These are phyloP conservation scores for Drosophila testacea DNA, from an alignment of 2,888 invertebrate species.

Conservation along the genomic window DNA sequence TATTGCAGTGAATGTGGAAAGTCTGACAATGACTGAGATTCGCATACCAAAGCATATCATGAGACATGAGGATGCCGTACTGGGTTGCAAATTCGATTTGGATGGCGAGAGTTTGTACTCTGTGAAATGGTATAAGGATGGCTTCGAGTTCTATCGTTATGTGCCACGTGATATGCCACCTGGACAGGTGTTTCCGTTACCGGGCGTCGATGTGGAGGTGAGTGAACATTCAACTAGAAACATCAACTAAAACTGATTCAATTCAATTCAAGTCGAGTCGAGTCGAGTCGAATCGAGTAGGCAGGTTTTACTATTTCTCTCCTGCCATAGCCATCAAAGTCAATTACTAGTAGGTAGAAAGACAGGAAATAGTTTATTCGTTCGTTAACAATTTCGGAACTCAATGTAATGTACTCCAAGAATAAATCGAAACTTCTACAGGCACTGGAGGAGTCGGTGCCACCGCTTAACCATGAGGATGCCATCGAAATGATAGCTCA, in stretches of 20 bases:
- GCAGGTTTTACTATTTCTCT: constrained; percentile 18
- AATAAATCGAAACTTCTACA: constrained; percentile 67
- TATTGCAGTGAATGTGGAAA: constrained; percentile 85
- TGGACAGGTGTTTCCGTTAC: constrained; percentile 91
- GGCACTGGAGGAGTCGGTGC: constrained; percentile 47
- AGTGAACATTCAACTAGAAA: constrained; percentile 84
- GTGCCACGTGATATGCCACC: constrained; percentile 93
- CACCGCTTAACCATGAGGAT: constrained; percentile 53
- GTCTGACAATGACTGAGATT: constrained; percentile 91
- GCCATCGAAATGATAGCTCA: constrained; percentile 50
- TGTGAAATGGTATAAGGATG: constrained; percentile 97
- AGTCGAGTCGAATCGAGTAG: constrained; percentile 21
- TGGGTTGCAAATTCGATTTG: constrained; percentile 93
- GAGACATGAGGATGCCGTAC: constrained; percentile 90
- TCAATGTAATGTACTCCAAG: constrained; percentile 46
- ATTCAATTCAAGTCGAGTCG: constrained; percentile 28
- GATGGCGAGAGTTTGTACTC: constrained; percentile 94
- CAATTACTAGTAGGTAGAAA: constrained; percentile 38
- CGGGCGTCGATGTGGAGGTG: constrained; percentile 94
- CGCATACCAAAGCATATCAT: constrained; percentile 93
- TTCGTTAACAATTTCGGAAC: constrained; percentile 40
- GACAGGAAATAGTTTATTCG: constrained; percentile 28
- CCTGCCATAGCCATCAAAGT: constrained; percentile 16
- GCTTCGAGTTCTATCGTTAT: constrained; percentile 94
- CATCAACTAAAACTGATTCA: constrained; percentile 16